Conservation (phyloP, 2,888 invertebrate genomes). For the Alloplasta piceator region DNA sequence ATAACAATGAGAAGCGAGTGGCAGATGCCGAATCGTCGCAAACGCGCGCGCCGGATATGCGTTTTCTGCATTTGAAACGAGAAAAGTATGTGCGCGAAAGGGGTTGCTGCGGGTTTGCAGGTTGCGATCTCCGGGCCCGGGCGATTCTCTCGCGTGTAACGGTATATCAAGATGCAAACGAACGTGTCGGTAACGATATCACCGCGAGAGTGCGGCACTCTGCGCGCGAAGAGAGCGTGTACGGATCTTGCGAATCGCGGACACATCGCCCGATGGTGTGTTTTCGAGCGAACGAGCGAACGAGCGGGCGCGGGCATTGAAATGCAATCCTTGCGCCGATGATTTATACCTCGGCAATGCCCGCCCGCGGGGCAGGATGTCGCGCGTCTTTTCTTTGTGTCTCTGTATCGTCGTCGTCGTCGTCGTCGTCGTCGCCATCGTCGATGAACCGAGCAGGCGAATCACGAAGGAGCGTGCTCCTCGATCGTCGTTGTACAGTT, state of each 20-base stretch:
- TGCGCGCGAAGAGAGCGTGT: constrained; percentile 11
- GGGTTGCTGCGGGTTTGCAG: constrained; percentile 7
- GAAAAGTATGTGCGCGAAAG: constrained; percentile 35
- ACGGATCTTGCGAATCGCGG: constrained; percentile 1
- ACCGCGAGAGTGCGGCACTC: constrained; percentile 13
- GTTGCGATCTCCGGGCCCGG: too few species aligned
- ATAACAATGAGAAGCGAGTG: constrained; percentile 45
- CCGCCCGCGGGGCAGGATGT: constrained; percentile 81
- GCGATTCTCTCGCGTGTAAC: too few species aligned
- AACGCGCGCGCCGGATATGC: constrained; percentile 79
- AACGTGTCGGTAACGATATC: background rate
- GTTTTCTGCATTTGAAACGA: constrained; percentile 81
- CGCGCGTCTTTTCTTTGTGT: constrained; percentile 80
- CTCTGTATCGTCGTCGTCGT: constrained; percentile 72
- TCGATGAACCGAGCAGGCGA: constrained; percentile 19
- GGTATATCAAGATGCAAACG: too few species aligned
- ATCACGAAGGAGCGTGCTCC: background rate
- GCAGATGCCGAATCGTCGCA: constrained; percentile 47
- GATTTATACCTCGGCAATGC: constrained; percentile 80
- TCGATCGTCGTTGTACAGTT: background rate
- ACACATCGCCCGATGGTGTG: constrained; percentile 41
- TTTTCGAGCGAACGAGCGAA: constrained; percentile 29
- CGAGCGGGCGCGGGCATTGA: constrained; percentile 71
- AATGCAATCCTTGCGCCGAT: constrained; percentile 81
- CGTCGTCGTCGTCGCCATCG: constrained; percentile 1